A percentile compares a stretch with the other conserved stretches of the same genome.
phyloP scores from a whole-genome alignment of 2,888 invertebrate species.

The Ferrisia virgata region DNA sequence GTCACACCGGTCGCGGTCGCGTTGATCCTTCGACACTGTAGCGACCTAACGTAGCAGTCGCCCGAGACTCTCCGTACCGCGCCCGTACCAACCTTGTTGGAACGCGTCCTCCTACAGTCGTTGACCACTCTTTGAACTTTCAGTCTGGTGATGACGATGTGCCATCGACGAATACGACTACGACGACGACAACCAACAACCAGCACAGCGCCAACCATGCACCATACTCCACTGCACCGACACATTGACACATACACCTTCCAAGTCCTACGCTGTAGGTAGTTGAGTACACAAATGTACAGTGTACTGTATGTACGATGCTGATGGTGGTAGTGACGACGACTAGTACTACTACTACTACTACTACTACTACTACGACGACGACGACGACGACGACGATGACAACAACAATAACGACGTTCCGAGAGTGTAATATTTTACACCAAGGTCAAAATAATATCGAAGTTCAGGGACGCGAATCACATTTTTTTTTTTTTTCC shows the following conservation, averaged over 20 bases:
- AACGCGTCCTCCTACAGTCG: slow-evolving; percentile 19
- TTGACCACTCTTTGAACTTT: slow-evolving; percentile 30
- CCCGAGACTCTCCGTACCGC: no score
- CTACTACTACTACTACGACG: background rate
- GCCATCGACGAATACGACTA: slow-evolving; percentile 27
- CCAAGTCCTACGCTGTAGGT: no score
- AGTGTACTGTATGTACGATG: no score
- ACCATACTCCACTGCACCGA: no score
- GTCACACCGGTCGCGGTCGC: background rate
- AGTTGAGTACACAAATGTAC: no score
- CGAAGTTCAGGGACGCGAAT: slow-evolving; percentile 36
- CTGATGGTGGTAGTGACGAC: no score
- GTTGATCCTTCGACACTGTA: slow-evolving; percentile 9
- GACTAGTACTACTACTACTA: no score
- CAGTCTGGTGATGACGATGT: slow-evolving; percentile 13
- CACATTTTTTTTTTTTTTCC: background rate
- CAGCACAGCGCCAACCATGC: background rate
- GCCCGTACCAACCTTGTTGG: background rate
- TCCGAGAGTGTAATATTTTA: slow-evolving; percentile 15
- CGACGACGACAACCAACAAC: background rate
- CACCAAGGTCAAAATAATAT: slow-evolving; percentile 34
- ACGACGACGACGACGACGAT: background rate
- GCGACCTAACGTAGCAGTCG: background rate
- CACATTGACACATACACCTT: background rate
- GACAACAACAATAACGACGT: background rate